Evolutionary conservation across 2,797 vertebrate species (phyloP), one percentile per base, ranked within the genome.

Genomic region (Cichlasoma orientale): DNA sequence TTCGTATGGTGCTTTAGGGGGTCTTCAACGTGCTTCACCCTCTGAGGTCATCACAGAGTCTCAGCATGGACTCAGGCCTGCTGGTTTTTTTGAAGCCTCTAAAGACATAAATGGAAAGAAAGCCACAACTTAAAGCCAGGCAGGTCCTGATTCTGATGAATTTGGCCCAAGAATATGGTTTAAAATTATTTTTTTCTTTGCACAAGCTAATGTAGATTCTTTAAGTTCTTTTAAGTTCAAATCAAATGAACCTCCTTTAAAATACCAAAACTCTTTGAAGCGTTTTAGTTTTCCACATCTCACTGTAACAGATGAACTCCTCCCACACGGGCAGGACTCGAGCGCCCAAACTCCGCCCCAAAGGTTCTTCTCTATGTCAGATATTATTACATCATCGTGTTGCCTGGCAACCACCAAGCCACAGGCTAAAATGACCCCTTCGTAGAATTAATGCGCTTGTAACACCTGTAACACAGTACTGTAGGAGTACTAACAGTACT

Each of bases 1-100:
- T 33, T 33, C n/a, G n/a, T 11, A 38, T 9, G 14, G 14, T 3
- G 0, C 38, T 41, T 21, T 59, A 21, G 3, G 57, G 38, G 14
- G 58, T 1, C 0, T 61, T 23, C 33, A 38, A 38, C 0, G n/a
- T 1, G n/a, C 58, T 38, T 0, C 2, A 44, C 21, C 25, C 3
- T 10, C n/a, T 0, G 59, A 50, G 38, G 25, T 44, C 16, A 47
- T 11, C 36, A 10, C 36, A 4, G 38, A 13, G 11, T 25, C 23
- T 41, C 50, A 47, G 23, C 14, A 2, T 21, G 2, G 41, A 66
- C 61, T 19, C 10, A 27, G 13, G 3, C 14, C 58, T 41, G 33
- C 13, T 41, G 58, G 58, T 23, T 41, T 23, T 41, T 41, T 41
- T 61, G 21, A 25, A 61, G 36, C 7, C 9, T 25, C 36, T 25